Conservation (phyloP, 2,797 vertebrate genomes). For the Chaenodraco wilsoni region DNA sequence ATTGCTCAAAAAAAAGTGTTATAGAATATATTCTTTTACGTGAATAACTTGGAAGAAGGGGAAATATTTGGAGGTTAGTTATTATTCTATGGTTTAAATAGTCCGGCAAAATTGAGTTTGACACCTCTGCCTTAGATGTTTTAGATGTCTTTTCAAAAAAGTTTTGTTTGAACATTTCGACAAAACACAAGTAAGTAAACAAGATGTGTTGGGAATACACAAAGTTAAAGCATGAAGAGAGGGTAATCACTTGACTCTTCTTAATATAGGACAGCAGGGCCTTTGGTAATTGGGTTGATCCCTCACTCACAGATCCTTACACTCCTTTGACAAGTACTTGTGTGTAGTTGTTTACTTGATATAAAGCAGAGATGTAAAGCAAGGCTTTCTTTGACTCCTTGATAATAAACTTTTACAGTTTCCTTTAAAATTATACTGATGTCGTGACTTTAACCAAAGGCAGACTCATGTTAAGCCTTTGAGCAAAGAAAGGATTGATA, state of each 20-base stretch:
- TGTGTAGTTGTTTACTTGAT: not conserved
- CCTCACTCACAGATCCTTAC: not conserved
- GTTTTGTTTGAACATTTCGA: not conserved
- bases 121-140: not conserved
- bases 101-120: too few relatives aligned
- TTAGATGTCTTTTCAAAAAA: not conserved
- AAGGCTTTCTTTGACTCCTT: not conserved
- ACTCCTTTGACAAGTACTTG: not conserved
- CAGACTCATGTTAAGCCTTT: not conserved
- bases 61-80: too few relatives aligned
- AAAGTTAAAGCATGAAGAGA: conserved; percentile 18
- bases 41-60: too few relatives aligned
- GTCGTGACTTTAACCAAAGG: not conserved
- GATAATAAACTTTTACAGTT: not conserved
- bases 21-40: too few relatives aligned
- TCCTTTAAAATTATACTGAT: not conserved
- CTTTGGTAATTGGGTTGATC: not conserved
- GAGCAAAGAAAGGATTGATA: not conserved
- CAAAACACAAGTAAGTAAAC: conserved; percentile 18
- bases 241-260: conserved; percentile 15
- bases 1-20: too few relatives aligned
- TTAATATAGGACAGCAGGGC: not conserved
- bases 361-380: not conserved
- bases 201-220: conserved; percentile 17
- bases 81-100: too few relatives aligned